Percentiles rank a stretch among this genome's conserved stretches.
Conservation (phyloP, 92 coral and sea anemone genomes). For the Virgularia gustaviana region DNA sequence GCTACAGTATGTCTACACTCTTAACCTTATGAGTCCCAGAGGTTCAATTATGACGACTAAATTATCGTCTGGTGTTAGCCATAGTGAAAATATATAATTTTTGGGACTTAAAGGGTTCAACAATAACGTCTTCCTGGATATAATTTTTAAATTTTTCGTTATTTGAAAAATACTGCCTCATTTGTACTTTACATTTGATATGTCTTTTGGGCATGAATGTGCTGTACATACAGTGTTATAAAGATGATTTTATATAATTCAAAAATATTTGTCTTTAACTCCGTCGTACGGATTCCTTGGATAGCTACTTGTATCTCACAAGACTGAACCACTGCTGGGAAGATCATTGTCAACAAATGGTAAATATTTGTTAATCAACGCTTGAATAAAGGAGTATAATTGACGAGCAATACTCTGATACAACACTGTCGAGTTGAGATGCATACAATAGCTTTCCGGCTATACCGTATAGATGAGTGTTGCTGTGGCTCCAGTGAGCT, state of each 20-base stretch:
- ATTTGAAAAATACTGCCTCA: background rate
- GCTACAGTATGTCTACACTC: no score
- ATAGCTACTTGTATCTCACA: slow-evolving; percentile 77
- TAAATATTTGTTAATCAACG: no score
- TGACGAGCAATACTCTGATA: no score
- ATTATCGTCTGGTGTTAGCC: no score
- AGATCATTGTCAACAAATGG: slow-evolving; percentile 97
- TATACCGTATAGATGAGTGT: background rate
- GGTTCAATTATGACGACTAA: no score
- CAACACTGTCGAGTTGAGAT: background rate
- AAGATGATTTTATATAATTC: background rate
- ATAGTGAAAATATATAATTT: no score
- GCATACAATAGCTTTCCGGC: background rate
- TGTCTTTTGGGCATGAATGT: background rate
- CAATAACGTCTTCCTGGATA: no score
- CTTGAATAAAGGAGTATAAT: no score
- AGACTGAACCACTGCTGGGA: slow-evolving; percentile 96
- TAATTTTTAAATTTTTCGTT: no score
- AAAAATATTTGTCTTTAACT: slow-evolving; percentile 68
- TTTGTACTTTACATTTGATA: background rate
- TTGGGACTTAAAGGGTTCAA: no score
- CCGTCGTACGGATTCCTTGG: slow-evolving; percentile 73
- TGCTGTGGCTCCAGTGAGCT: no score
- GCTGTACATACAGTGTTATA: background rate
- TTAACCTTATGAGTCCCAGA: no score